Evolutionary conservation across 2,113 vertebrate species (phyloP).

Genomic region (Ictidomys tridecemlineatus): DNA sequence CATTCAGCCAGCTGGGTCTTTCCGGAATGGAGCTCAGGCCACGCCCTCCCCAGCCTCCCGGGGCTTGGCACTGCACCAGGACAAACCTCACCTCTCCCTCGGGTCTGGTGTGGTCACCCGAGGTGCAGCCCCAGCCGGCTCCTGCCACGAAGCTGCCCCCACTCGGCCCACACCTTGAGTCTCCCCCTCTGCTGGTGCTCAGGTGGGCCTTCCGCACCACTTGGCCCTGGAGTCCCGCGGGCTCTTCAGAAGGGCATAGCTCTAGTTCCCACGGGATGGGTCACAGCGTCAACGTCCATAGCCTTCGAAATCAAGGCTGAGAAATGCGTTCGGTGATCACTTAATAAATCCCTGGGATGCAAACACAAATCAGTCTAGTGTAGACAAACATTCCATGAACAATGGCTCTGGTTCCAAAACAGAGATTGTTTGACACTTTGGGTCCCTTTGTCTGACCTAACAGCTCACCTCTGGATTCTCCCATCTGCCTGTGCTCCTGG

Average conservation of each 20-base stretch:
- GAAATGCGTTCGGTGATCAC: neutral
- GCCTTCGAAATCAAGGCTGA: neutral
- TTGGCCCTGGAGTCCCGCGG: neutral
- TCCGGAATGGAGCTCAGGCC: neutral
- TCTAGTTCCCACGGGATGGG: neutral
- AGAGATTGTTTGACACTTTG: neutral
- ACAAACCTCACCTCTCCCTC: neutral
- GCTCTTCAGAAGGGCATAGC: neutral
- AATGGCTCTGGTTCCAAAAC: neutral
- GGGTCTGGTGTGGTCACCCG: neutral
- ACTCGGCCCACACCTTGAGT: fast-evolving
- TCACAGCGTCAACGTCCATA: neutral
- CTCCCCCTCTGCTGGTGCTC: neutral
- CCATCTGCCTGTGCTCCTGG: neutral
- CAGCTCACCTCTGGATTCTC: neutral
- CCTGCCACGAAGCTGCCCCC: neutral
- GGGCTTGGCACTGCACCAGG: neutral
- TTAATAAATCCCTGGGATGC: neutral
- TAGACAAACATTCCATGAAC: neutral
- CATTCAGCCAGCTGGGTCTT: neutral
- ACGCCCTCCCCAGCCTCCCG: neutral
- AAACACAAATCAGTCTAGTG: neutral
- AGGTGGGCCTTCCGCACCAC: neutral
- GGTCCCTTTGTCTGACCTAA: neutral
- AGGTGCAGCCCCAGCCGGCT: neutral